Conservation (phyloP, 2,888 invertebrate genomes). For the Neoitamus cyanurus region DNA sequence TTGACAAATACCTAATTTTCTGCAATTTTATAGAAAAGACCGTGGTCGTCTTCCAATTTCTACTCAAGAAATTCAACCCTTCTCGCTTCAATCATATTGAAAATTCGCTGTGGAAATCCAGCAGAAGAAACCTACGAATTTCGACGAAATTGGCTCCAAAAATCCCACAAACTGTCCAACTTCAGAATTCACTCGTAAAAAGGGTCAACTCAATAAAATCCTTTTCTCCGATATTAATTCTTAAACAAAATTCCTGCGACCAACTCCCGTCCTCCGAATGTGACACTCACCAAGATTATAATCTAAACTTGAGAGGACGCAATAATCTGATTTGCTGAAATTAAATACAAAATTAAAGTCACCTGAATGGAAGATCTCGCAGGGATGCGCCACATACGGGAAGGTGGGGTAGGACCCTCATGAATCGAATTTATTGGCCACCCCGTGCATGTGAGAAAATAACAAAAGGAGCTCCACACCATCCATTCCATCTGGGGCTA, state of each 20-base stretch:
- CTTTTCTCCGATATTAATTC: background rate
- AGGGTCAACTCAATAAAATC: background rate
- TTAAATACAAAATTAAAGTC: background rate
- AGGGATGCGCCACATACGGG: background rate
- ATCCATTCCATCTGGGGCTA: background rate
- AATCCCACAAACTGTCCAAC: background rate
- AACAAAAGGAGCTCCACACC: background rate
- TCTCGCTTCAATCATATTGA: too few relatives aligned
- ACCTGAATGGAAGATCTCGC: background rate
- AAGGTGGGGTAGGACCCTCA: background rate
- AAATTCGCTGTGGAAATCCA: background rate
- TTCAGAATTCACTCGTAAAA: background rate
- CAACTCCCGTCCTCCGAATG: background rate
- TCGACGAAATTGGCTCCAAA: background rate
- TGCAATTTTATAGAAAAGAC: too few relatives aligned
- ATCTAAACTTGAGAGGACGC: background rate
- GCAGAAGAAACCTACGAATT: background rate
- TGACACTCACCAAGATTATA: background rate
- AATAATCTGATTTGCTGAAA: background rate
- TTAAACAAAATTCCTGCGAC: background rate
- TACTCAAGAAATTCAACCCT: too few relatives aligned
- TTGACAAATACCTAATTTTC: too few relatives aligned
- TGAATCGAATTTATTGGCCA: background rate
- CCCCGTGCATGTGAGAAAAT: background rate
- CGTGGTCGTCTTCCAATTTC: too few relatives aligned